These are phyloP conservation scores for Patella ulyssiponensis DNA, from an alignment of 2,888 invertebrate genomes.

Conservation along the genomic window DNA sequence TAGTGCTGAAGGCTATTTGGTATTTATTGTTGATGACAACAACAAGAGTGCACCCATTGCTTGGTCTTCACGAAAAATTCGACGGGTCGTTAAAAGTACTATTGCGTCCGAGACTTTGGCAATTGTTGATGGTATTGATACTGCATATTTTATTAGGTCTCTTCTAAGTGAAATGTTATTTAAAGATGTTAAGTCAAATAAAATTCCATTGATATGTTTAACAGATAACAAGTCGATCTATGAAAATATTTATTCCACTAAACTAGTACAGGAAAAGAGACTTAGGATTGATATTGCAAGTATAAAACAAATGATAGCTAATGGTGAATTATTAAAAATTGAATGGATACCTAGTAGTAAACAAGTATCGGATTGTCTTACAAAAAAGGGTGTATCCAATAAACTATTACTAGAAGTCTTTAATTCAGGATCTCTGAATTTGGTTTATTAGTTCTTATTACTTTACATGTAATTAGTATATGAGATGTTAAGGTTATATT, in stretches of 20 bases:
- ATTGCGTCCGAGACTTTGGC: constrained; percentile 39
- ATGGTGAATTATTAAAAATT: too few species aligned
- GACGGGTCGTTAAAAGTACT: constrained; percentile 38
- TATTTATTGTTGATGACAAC: constrained; percentile 31
- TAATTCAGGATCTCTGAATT: constrained; percentile 55
- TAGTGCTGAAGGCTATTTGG: constrained; percentile 8
- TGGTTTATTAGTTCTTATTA: constrained; percentile 70
- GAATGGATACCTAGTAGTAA: too few species aligned
- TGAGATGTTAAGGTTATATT: too few species aligned
- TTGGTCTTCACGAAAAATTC: constrained; percentile 36
- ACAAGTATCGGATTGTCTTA: too few species aligned
- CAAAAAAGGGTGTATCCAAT: constrained; percentile 30
- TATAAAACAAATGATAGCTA: too few species aligned
- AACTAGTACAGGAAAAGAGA: too few species aligned
- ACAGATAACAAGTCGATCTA: too few species aligned
- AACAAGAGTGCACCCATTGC: constrained; percentile 25
- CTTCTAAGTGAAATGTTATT: constrained; percentile 35
- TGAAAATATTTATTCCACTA: too few species aligned
- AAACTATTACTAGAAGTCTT: constrained; percentile 28
- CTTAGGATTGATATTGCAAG: too few species aligned
- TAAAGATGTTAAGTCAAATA: background rate
- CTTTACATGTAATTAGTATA: too few species aligned
- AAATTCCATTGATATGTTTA: too few species aligned
- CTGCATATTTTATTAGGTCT: constrained; percentile 31
- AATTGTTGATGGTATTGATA: constrained; percentile 34